phyloP scores from a whole-genome alignment of 2,797 vertebrate species.

The Parotocinclus haroldoi region DNA sequence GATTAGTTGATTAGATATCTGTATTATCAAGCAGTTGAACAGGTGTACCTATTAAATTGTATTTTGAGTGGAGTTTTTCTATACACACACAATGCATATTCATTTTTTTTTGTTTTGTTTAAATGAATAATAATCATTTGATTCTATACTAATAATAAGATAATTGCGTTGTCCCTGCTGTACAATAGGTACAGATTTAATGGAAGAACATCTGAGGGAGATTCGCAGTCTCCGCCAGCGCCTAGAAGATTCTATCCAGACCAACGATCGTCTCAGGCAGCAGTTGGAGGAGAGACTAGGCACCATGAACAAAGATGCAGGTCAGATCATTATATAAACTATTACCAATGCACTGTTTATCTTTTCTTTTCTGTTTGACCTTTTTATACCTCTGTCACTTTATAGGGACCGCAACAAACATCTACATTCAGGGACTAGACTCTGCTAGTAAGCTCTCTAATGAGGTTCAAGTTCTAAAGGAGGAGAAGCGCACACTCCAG shows the following conservation, averaged over 20 bases:
- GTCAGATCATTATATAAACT: constrained; percentile 50
- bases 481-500: constrained; percentile 77
- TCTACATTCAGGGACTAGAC: constrained; percentile 76
- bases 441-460: constrained; percentile 68
- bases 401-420: constrained; percentile 72
- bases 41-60: too few species aligned
- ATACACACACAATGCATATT: too few species aligned
- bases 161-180: constrained; percentile 2
- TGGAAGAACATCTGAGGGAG: constrained; percentile 85
- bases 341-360: background rate
- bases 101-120: too few species aligned
- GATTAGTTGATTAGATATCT: too few species aligned
- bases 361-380: background rate
- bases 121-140: too few species aligned
- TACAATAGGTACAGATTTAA: constrained; percentile 75
- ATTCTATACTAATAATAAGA: too few species aligned
- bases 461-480: constrained; percentile 75
- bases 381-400: constrained; percentile 2
- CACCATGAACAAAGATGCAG: constrained; percentile 55
- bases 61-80: too few species aligned
- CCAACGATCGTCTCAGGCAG: constrained; percentile 81
- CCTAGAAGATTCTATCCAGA: constrained; percentile 88
- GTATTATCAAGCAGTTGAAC: too few species aligned
- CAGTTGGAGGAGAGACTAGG: constrained; percentile 80
- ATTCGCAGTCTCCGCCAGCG: constrained; percentile 80